Evolutionary conservation across 2,113 vertebrate genomes (phyloP).

Genomic region (Tylochromis polylepis): DNA sequence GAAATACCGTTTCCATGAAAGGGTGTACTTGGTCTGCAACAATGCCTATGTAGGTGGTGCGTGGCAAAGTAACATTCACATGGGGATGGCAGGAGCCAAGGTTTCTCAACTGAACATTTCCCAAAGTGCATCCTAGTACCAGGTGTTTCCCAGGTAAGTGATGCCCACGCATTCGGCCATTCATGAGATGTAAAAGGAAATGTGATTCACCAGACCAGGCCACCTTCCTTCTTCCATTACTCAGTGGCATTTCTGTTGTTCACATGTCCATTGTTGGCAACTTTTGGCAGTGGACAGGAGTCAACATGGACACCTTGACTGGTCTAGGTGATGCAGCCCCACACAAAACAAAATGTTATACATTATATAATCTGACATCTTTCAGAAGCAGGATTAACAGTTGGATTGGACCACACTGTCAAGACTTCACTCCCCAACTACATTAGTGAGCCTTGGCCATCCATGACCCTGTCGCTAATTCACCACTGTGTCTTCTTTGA

Average conservation of each 20-base stretch:
- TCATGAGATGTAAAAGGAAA: background rate
- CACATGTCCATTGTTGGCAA: background rate
- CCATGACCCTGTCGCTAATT: too few species aligned
- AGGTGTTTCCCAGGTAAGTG: background rate
- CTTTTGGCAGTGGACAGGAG: background rate
- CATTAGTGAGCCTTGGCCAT: too few species aligned
- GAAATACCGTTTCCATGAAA: background rate
- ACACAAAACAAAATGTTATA: background rate
- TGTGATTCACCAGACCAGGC: fast-evolving
- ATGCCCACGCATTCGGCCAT: background rate
- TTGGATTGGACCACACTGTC: background rate
- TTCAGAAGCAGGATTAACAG: fast-evolving
- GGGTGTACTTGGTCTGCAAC: background rate
- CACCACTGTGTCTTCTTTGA: too few species aligned
- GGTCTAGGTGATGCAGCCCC: fast-evolving
- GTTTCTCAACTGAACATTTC: background rate
- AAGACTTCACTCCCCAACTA: too few species aligned
- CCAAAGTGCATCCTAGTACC: background rate
- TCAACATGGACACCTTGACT: background rate
- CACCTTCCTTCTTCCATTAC: fast-evolving
- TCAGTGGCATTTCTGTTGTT: background rate
- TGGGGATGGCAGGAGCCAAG: background rate
- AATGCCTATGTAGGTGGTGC: background rate
- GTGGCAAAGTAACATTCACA: background rate
- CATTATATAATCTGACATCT: fast-evolving